Evolutionary conservation across 1,140 invertebrate species (phyloP).

Genomic region (Pemphigus obesinymphae): DNA sequence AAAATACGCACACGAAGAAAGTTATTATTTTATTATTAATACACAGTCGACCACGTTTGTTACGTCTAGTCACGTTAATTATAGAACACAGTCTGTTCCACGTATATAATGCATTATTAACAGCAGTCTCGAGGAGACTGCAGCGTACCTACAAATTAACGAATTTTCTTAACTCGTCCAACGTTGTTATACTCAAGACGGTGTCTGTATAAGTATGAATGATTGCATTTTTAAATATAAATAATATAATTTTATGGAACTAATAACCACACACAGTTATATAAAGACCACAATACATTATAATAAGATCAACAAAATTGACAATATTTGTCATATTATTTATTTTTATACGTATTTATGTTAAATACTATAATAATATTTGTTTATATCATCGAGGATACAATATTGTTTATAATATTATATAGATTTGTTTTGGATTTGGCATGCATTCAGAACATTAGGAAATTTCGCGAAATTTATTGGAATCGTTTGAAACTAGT

Average conservation of each 20-base stretch:
- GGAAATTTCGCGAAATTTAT: background rate
- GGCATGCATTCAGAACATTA: background rate
- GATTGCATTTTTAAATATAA: too few species aligned
- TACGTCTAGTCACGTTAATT: slow-evolving; percentile 21
- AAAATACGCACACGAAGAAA: background rate
- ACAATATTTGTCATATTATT: background rate
- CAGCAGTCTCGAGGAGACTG: background rate
- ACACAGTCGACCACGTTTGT: background rate
- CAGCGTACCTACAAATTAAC: background rate
- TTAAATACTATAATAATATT: background rate
- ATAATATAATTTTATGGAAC: background rate
- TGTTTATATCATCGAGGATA: background rate
- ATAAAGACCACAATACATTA: background rate
- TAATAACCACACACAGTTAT: background rate
- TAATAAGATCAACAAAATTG: background rate
- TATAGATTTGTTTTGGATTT: background rate
- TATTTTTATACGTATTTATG: background rate
- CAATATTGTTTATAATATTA: background rate
- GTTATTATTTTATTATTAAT: background rate
- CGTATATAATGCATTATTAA: background rate
- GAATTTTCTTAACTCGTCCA: background rate
- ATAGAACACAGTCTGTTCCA: slow-evolving; percentile 19
- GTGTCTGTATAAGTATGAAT: background rate
- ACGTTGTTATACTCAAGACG: background rate
- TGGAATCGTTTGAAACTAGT: background rate